phyloP scores from a whole-genome alignment of 2,888 invertebrate species.

The Eristalis arbustorum region DNA sequence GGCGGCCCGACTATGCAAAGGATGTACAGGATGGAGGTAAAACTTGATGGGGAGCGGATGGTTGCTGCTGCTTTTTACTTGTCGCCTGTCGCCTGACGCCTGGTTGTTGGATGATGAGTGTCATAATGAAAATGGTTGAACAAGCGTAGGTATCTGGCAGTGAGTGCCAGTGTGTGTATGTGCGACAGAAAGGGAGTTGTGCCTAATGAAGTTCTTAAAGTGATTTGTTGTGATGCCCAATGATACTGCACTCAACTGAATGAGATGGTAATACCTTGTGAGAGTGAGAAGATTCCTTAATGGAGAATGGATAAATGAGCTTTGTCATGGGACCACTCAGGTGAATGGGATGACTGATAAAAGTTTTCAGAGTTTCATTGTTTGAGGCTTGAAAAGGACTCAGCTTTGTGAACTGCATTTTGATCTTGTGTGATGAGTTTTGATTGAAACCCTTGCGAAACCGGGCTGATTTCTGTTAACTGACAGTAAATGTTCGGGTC shows the following conservation, averaged over 20 bases:
- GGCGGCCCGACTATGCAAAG: constrained; percentile 1
- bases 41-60: neutral
- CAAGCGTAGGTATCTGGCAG: neutral
- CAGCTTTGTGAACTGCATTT: neutral
- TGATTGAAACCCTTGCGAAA: too few species aligned
- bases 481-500: too few species aligned
- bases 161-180: neutral
- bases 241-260: constrained; percentile 29
- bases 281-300: constrained; percentile 1
- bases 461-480: too few species aligned
- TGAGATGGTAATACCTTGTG: constrained; percentile 8
- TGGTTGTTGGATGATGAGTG: constrained; percentile 20
- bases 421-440: too few species aligned
- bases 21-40: neutral
- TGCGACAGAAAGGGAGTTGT: neutral
- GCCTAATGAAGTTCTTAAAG: constrained; percentile 49
- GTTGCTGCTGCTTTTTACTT: constrained; percentile 15
- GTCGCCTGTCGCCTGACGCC: constrained; percentile 21
- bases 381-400: neutral
- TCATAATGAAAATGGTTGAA: constrained; percentile 32
- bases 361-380: neutral
- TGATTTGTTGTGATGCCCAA: constrained; percentile 42
- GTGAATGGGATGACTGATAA: neutral
- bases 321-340: neutral
- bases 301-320: neutral